Evolutionary conservation across 37 sponge, comb jelly and placozoan genomes (phyloP).

Genomic region (Trichoplax adhaerens): DNA sequence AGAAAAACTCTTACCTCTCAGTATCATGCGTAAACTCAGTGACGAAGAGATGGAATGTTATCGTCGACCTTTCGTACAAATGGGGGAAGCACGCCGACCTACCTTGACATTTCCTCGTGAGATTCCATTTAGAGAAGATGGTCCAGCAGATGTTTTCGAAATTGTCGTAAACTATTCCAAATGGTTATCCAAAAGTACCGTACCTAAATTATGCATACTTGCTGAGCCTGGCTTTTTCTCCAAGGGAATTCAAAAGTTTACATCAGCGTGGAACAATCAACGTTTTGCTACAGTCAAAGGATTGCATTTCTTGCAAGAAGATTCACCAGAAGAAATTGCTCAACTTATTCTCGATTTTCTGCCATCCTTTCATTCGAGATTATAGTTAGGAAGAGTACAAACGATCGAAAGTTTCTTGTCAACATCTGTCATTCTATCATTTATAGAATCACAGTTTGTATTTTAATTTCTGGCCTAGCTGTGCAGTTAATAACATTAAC

Average conservation of each 20-base stretch:
- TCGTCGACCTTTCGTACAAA: neutral
- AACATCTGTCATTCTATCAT: too few species aligned
- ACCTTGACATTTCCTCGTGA: neutral
- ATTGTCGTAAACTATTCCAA: neutral
- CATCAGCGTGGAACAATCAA: neutral
- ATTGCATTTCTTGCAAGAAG: conserved; percentile 1
- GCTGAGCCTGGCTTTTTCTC: conserved; percentile 4
- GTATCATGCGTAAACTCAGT: neutral
- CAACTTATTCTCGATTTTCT: neutral
- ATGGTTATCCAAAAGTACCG: neutral
- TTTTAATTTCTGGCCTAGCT: too few species aligned
- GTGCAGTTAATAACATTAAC: too few species aligned
- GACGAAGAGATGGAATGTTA: neutral
- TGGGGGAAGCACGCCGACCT: neutral
- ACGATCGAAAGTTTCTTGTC: too few species aligned
- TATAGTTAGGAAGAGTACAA: too few species aligned
- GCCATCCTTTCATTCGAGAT: neutral
- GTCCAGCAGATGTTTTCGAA: neutral
- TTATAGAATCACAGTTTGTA: too few species aligned
- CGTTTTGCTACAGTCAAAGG: neutral
- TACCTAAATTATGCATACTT: neutral
- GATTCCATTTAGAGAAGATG: neutral
- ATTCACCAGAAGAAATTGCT: neutral
- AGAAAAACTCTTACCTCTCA: neutral
- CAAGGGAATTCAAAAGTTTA: neutral